Evolutionary conservation across 2,888 invertebrate genomes (phyloP), one percentile per base, ranked within the genome.

Genomic region (Didymodactylos carnosus): DNA sequence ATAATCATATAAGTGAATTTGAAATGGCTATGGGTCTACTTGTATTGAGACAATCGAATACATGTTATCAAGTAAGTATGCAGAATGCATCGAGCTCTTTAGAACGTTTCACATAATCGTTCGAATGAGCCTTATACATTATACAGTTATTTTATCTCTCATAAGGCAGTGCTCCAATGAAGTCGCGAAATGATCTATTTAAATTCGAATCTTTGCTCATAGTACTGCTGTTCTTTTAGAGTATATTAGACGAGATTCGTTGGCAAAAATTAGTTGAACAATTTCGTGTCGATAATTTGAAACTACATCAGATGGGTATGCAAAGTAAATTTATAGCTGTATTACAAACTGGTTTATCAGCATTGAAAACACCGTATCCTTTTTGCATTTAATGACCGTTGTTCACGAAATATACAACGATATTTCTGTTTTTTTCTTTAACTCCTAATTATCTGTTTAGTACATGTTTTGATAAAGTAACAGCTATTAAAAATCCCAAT

Each of bases 1-100:
- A 39, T 35, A 29, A 62, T n/a, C 74, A 74, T n/a, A 27, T 74
- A 29, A 39, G 19, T 5, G 74, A 74, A 41, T 71, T 74, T 25
- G 71, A 74, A 41, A 71, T 53, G 13, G 71, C 74, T 13, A 74
- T 74, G 74, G 74, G 71, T 19, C 23, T 74, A 39, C 46, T 74
- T 40, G 74, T 71, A 5, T 16, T 62, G n/a, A n/a, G 19, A 35
- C 62, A 62, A n/a, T n/a, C n/a, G 13, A 62, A 62, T 35, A 35
- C 1, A 35, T 29, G 35, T 11, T 62, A 62, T 62, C 62, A 62
- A 62, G 62, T 62, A 62, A 14, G n/a, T 35, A 11, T 0, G 11
- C n/a, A n/a, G n/a, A n/a, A n/a, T n/a, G n/a, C n/a, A n/a, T n/a
- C n/a, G n/a, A n/a, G n/a, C n/a, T n/a, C n/a, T n/a, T n/a, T n/a